Evolutionary conservation across 2,113 vertebrate genomes (phyloP).

Genomic region (Alligator sinensis): DNA sequence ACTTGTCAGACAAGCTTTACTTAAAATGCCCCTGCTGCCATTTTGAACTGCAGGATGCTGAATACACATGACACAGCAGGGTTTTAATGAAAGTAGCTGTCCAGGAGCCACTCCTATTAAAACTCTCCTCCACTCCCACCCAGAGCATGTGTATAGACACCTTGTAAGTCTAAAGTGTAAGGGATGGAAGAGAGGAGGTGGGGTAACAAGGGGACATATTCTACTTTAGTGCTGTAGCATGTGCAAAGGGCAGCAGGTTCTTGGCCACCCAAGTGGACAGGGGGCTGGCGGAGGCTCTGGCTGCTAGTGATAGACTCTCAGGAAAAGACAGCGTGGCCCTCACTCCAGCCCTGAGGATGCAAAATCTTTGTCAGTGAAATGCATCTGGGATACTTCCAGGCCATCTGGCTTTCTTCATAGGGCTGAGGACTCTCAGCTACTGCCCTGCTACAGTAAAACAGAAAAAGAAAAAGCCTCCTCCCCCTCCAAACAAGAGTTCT

Average conservation of each 20-base stretch:
- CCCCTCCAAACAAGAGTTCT: neutral
- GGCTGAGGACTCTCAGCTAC: neutral
- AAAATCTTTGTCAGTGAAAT: neutral
- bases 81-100: too few relatives aligned
- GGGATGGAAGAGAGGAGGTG: fast-evolving
- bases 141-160: too few relatives aligned
- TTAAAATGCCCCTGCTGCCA: too few relatives aligned
- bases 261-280: too few relatives aligned
- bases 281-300: fast-evolving
- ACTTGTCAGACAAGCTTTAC: too few relatives aligned
- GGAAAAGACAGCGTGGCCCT: neutral
- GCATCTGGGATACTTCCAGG: neutral
- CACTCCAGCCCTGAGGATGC: neutral
- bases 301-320: neutral
- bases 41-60: too few relatives aligned
- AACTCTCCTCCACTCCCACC: too few relatives aligned
- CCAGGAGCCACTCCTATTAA: too few relatives aligned
- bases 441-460: neutral
- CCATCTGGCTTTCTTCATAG: neutral
- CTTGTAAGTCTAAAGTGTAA: too few relatives aligned
- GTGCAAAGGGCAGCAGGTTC: neutral
- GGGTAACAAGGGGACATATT: neutral
- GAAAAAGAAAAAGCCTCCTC: neutral
- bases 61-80: too few relatives aligned
- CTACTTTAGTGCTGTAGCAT: neutral